Conservation (phyloP, 2,113 vertebrate species). For the Chascanopsetta lugubris region DNA sequence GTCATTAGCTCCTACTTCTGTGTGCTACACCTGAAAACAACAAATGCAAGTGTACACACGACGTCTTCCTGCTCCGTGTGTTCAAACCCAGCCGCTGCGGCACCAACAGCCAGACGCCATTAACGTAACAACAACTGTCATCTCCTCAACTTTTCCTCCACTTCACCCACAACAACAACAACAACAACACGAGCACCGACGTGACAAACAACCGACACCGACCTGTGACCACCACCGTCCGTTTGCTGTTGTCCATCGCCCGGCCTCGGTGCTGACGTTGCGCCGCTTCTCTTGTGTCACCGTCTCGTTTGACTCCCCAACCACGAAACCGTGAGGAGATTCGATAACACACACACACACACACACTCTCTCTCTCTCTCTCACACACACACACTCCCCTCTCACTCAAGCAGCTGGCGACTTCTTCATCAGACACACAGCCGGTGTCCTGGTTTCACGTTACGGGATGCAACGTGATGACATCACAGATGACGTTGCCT, state of each 20-base stretch:
- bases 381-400: background rate
- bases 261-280: slow-evolving; percentile 3
- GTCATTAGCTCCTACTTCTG: background rate
- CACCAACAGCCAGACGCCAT: slow-evolving; percentile 57
- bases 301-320: slow-evolving; percentile 2
- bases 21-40: background rate
- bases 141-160: slow-evolving; percentile 68
- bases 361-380: no score
- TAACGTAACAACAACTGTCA: slow-evolving; percentile 54
- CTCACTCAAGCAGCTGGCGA: slow-evolving; percentile 38
- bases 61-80: background rate
- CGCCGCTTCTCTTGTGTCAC: background rate
- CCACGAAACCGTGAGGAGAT: background rate
- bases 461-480: slow-evolving; percentile 27
- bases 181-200: background rate
- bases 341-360: background rate
- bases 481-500: slow-evolving; percentile 20
- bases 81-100: background rate
- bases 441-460: background rate
- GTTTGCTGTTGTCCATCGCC: slow-evolving; percentile 77
- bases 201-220: slow-evolving; percentile 2
- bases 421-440: slow-evolving; percentile 19
- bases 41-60: background rate
- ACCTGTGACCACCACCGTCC: slow-evolving; percentile 80
- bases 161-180: slow-evolving; percentile 17